These are phyloP conservation scores for Nicator chloris DNA, from an alignment of 2,113 vertebrate species.

Conservation along the genomic window DNA sequence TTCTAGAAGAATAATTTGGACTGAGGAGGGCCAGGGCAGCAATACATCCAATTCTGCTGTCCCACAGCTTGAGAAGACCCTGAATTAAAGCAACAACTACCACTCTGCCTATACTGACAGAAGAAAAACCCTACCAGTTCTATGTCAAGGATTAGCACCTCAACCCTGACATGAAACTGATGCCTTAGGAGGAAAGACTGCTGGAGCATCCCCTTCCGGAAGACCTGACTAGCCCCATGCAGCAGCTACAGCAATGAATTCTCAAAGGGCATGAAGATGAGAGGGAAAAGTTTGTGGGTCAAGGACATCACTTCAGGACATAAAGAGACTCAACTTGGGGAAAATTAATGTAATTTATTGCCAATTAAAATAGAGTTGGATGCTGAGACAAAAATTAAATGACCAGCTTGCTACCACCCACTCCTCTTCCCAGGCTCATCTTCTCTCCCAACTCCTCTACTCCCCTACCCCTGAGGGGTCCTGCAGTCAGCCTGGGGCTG, in stretches of 20 bases:
- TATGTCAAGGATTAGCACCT: background rate
- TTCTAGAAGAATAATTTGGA: background rate
- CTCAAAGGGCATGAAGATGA: background rate
- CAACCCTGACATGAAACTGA: background rate
- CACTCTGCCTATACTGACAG: background rate
- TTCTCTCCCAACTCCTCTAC: rapidly evolving
- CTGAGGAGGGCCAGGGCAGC: background rate
- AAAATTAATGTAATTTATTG: background rate
- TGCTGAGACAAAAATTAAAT: background rate
- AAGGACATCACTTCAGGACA: background rate
- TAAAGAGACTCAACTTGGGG: background rate
- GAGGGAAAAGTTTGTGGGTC: background rate
- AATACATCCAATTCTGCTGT: background rate
- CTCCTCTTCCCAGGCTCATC: background rate
- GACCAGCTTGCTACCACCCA: background rate
- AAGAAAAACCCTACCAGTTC: background rate
- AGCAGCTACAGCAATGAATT: background rate
- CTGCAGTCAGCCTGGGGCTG: rapidly evolving
- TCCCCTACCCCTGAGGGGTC: rapidly evolving
- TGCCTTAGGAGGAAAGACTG: background rate
- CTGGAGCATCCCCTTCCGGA: background rate
- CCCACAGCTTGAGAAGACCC: background rate
- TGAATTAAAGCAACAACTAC: background rate
- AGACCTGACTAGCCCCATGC: background rate
- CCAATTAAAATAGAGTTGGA: background rate